phyloP scores from a whole-genome alignment of 2,797 vertebrate genomes.

The Sibirionetta formosa region DNA sequence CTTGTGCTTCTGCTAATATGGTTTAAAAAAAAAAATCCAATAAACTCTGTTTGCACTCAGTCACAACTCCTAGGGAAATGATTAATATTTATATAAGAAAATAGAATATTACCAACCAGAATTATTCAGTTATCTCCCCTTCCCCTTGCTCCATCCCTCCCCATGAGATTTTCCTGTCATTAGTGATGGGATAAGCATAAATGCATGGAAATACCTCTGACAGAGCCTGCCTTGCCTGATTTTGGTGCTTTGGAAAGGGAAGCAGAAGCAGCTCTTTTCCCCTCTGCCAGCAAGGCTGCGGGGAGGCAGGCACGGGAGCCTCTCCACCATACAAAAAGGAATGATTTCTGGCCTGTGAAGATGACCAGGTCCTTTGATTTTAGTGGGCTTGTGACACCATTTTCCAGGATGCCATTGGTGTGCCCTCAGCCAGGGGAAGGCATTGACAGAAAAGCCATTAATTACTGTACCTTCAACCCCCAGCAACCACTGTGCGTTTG shows the following conservation, averaged over 20 bases:
- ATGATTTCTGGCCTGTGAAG: neutral
- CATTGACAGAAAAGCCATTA: neutral
- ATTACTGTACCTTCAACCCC: neutral
- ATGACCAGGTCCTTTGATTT: neutral
- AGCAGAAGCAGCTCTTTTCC: neutral
- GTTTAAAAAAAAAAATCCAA: neutral
- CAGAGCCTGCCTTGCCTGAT: neutral
- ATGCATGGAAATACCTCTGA: neutral
- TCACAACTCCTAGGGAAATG: neutral
- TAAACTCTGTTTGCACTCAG: neutral
- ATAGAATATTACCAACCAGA: neutral
- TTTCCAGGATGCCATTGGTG: neutral
- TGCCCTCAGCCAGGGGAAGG: neutral
- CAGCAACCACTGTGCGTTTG: no score
- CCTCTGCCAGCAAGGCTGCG: neutral
- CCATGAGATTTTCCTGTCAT: neutral
- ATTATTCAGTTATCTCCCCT: neutral
- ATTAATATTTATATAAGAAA: constrained; percentile 26
- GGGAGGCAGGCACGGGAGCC: neutral
- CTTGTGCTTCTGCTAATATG: neutral
- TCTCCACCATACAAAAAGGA: neutral
- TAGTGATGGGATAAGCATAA: neutral
- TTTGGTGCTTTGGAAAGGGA: neutral
- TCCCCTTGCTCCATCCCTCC: neutral
- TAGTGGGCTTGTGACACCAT: neutral